phyloP scores from a whole-genome alignment of 2,113 vertebrate species.

The Cacatua alba region DNA sequence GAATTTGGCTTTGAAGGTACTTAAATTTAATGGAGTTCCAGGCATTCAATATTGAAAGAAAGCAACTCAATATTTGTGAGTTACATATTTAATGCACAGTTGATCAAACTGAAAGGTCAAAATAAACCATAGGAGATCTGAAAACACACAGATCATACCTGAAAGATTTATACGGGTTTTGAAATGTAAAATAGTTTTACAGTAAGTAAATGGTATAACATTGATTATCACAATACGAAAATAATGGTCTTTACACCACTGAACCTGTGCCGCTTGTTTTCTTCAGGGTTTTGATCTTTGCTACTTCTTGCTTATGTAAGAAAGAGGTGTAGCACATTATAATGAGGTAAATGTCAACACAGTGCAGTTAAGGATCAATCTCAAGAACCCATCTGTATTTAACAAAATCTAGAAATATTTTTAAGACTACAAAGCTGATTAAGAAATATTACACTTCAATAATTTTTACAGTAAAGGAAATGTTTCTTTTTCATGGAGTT shows the following conservation, averaged over 20 bases:
- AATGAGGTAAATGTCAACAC: background rate
- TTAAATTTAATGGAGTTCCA: background rate
- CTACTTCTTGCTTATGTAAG: background rate
- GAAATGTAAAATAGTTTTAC: background rate
- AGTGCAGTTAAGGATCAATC: background rate
- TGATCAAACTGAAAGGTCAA: background rate
- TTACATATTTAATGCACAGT: background rate
- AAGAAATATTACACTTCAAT: background rate
- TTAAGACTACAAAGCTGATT: background rate
- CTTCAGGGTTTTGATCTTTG: background rate
- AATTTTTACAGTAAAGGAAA: background rate
- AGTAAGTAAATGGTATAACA: background rate
- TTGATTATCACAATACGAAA: background rate
- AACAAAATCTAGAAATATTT: background rate
- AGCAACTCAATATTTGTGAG: background rate
- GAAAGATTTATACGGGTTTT: background rate
- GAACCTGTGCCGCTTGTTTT: background rate
- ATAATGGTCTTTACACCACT: rapidly evolving
- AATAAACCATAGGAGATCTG: background rate
- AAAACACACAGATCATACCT: background rate
- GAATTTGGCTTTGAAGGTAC: background rate
- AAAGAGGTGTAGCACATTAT: background rate
- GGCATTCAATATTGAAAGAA: background rate
- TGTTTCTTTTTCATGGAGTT: background rate
- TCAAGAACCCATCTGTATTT: background rate